phyloP scores from a whole-genome alignment of 2,888 invertebrate species.

The Endomychus coccineus region DNA sequence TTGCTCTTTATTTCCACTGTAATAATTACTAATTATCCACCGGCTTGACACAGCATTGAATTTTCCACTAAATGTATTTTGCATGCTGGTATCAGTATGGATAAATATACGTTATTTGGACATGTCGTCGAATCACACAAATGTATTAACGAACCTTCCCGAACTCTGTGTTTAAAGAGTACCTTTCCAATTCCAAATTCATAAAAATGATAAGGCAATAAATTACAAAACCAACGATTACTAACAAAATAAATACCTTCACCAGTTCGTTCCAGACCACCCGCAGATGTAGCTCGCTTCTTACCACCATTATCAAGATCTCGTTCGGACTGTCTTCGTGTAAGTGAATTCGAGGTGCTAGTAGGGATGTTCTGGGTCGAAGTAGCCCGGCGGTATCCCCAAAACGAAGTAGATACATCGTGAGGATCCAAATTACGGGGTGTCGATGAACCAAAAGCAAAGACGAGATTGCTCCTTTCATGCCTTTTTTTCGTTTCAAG shows the following conservation, averaged over 20 bases:
- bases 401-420: conserved; percentile 72
- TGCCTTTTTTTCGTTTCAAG: conserved; percentile 72
- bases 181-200: too few species aligned
- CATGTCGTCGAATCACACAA: too few species aligned
- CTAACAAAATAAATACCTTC: conserved; percentile 47
- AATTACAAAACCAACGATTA: background rate
- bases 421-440: conserved; percentile 79
- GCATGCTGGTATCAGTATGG: too few species aligned
- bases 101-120: too few species aligned
- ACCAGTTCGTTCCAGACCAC: conserved; percentile 58
- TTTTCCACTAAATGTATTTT: too few species aligned
- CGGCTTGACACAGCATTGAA: too few species aligned
- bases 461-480: conserved; percentile 67
- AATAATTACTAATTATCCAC: too few species aligned
- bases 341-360: conserved; percentile 50
- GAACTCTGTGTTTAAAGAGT: too few species aligned
- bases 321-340: conserved; percentile 77
- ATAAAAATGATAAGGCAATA: too few species aligned
- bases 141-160: too few species aligned
- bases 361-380: conserved; percentile 83
- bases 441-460: conserved; percentile 89
- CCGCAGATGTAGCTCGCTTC: conserved; percentile 69
- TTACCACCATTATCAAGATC: conserved; percentile 67
- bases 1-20: too few species aligned
- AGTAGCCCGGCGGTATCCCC: conserved; percentile 83